Base-by-base conservation (phyloP, 2,113 vertebrate species). In the Gila orcuttii region DNA sequence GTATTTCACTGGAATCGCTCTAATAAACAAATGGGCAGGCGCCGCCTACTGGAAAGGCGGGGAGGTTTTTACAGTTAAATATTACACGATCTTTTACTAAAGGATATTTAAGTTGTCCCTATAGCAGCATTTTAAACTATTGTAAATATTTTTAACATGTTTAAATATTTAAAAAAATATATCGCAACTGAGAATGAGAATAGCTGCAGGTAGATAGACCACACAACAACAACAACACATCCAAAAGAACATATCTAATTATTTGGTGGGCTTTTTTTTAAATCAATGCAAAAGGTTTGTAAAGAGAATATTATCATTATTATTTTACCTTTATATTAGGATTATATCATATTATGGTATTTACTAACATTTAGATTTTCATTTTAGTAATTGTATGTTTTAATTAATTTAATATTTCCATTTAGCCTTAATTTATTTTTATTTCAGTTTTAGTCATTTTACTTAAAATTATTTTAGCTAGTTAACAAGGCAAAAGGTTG, bases 1-100 rank as follows among this genome's bases (percentile, higher is more conserved):
- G 77, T 36, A 21, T 21, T 59, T 60, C 55, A 23, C n/a, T 23
- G 21, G 31, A 9, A 5, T 42, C 33, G 55, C 31, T 21, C 33
- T 42, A 36, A 25, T 57, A 59, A 59, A 57, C 17, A 59, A 57
- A 25, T 2, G 19, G 1, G 3, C 28, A n/a, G 0, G 77, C 81
- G 64, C 68, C 81, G 7, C 21, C 81, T 83, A 57, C 8, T 17
- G 81, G 21, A n/a, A 8, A 23, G 77, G 77, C 17, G 52, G 55
- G 21, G 8, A 42, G 42, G 13, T 52, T 15, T 19, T 68, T 19
- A 66, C 7, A 33, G 3, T 66, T 17, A 28, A 64, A 12, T 13
- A 2, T 28, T 66, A 57, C 4, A 55, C 17, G 4, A 55, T 55
- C 17, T 55, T 57, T 57, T 6, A 55, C 13, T 1, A 19, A 55